A percentile compares a stretch with the other conserved stretches of the same genome.
Conservation (phyloP, 2,113 vertebrate species). For the Anoplopoma fimbria region DNA sequence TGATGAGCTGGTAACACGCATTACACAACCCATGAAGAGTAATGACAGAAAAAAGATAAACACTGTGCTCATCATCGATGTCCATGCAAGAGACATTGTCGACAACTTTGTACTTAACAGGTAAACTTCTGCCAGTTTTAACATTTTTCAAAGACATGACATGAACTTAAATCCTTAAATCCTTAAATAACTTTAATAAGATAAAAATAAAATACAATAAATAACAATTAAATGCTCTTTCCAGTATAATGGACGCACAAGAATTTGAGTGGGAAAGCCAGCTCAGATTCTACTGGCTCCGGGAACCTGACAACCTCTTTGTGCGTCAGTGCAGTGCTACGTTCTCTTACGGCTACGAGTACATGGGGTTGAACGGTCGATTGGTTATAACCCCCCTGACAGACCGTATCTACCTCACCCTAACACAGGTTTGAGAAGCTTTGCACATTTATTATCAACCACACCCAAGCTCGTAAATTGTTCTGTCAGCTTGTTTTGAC, state of each 20-base stretch:
- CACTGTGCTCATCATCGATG: slow-evolving; percentile 96
- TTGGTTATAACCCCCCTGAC: slow-evolving; percentile 97
- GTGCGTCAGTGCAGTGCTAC: slow-evolving; percentile 93
- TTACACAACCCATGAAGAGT: slow-evolving; percentile 86
- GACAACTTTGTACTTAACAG: slow-evolving; percentile 90
- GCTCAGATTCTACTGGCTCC: slow-evolving; percentile 94
- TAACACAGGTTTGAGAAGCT: slow-evolving; percentile 89
- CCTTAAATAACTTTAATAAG: neutral
- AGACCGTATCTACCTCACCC: slow-evolving; percentile 95
- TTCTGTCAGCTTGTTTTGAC: neutral
- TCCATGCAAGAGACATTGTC: slow-evolving; percentile 95
- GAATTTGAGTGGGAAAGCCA: slow-evolving; percentile 99
- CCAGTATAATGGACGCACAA: slow-evolving; percentile 90
- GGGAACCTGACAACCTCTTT: slow-evolving; percentile 86
- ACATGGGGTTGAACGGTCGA: slow-evolving; percentile 97
- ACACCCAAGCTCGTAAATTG: neutral
- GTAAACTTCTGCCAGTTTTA: slow-evolving; percentile 24
- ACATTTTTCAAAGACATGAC: neutral
- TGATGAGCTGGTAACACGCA: slow-evolving; percentile 90
- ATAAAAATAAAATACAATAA: too few relatives aligned
- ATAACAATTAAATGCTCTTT: too few relatives aligned
- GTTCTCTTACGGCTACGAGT: slow-evolving; percentile 96
- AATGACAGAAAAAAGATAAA: slow-evolving; percentile 95
- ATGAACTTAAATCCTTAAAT: neutral
- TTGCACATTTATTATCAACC: neutral